Evolutionary conservation across 1,140 invertebrate genomes (phyloP).

Genomic region (Achroia grisella): DNA sequence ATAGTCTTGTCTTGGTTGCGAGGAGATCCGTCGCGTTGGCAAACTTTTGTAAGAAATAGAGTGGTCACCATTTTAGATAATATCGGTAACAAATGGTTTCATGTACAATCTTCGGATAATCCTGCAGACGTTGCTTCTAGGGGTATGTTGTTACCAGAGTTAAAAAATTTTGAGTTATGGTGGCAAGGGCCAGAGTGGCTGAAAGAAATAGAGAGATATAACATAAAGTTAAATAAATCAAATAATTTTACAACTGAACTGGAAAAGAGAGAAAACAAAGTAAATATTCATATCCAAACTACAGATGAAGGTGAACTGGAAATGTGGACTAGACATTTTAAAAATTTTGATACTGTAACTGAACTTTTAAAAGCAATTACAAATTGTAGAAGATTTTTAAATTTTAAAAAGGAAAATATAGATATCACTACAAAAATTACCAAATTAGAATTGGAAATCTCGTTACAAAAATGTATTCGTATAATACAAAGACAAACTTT

Average conservation of each 20-base stretch:
- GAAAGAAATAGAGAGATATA: not conserved
- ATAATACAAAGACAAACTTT: slow-evolving; percentile 11
- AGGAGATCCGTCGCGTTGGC: slow-evolving; percentile 2
- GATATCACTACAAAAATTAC: not conserved
- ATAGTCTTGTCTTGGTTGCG: slow-evolving; percentile 2
- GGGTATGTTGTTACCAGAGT: slow-evolving; percentile 23
- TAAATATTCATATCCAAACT: not conserved
- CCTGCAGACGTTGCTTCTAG: slow-evolving; percentile 53
- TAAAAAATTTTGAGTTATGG: slow-evolving; percentile 28
- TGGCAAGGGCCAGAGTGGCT: slow-evolving; percentile 38
- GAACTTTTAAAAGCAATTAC: not conserved
- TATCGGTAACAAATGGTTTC: slow-evolving; percentile 2
- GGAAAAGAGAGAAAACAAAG: not conserved
- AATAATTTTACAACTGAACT: not conserved
- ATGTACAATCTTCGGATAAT: slow-evolving; percentile 30
- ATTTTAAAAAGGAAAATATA: not conserved
- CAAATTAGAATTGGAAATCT: not conserved
- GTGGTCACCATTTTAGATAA: not conserved
- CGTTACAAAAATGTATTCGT: not conserved
- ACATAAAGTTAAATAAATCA: not conserved
- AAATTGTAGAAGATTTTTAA: not conserved
- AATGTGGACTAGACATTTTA: not conserved
- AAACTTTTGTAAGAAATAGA: not conserved
- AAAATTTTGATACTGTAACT: not conserved
- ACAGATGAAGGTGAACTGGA: not conserved